phyloP scores from a whole-genome alignment of 1,140 invertebrate genomes.

The Drosophila subobscura region DNA sequence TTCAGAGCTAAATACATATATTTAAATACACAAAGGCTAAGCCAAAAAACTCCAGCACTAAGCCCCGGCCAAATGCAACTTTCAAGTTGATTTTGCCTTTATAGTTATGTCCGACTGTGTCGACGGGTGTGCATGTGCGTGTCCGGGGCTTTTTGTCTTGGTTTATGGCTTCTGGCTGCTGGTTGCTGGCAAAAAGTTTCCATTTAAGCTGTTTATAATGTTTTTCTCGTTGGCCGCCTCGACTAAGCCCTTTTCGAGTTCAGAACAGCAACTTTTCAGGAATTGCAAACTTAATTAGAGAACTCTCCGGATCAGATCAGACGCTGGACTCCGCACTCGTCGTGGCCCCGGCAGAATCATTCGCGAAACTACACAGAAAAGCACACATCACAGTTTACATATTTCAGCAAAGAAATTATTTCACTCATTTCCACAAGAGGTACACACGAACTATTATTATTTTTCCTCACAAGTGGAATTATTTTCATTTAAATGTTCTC shows the following conservation, averaged over 20 bases:
- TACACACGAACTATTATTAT: not conserved
- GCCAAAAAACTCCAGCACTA: slow-evolving; percentile 68
- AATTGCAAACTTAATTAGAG: slow-evolving; percentile 28
- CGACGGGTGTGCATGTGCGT: slow-evolving; percentile 1
- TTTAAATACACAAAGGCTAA: slow-evolving; percentile 58
- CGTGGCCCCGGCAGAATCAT: no score
- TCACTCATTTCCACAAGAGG: slow-evolving; percentile 16
- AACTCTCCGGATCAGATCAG: slow-evolving; percentile 2
- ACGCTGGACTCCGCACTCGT: no score
- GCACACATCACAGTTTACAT: no score
- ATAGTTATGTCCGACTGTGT: slow-evolving; percentile 40
- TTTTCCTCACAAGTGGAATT: slow-evolving; percentile 14
- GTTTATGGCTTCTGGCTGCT: slow-evolving; percentile 65
- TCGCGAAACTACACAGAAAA: no score
- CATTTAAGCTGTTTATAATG: slow-evolving; percentile 75
- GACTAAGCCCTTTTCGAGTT: slow-evolving; percentile 51
- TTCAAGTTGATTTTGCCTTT: slow-evolving; percentile 62
- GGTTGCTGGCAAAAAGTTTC: slow-evolving; percentile 51
- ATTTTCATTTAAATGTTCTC: slow-evolving; percentile 36
- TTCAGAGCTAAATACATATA: slow-evolving; percentile 26
- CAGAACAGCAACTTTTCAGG: slow-evolving; percentile 23
- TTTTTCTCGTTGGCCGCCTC: slow-evolving; percentile 11
- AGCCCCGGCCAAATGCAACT: slow-evolving; percentile 69
- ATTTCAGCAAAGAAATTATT: not conserved
- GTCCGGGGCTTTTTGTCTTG: slow-evolving; percentile 62